Evolutionary conservation across 1,140 invertebrate genomes (phyloP).

Genomic region (Oscheius sp.): DNA sequence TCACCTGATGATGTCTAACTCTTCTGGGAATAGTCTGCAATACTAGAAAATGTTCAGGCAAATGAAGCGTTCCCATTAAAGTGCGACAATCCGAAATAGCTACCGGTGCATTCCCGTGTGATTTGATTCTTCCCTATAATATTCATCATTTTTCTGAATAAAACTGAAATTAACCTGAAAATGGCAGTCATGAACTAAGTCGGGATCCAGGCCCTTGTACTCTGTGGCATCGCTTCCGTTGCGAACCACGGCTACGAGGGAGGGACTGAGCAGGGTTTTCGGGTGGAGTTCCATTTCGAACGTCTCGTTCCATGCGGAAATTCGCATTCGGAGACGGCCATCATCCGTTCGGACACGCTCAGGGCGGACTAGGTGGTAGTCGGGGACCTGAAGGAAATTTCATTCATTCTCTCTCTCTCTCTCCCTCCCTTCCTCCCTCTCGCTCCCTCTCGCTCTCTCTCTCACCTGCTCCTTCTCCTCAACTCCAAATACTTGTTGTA

Average conservation of each 20-base stretch:
- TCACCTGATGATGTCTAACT: conserved; percentile 44
- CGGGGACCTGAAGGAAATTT: conserved; percentile 41
- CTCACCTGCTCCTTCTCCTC: conserved; percentile 43
- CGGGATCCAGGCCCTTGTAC: conserved; percentile 39
- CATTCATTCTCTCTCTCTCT: no score
- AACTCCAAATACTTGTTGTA: conserved; percentile 53
- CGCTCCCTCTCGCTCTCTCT: no score
- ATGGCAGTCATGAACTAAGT: conserved; percentile 45
- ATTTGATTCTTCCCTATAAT: conserved; percentile 42
- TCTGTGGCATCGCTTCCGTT: conserved; percentile 42
- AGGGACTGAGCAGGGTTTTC: conserved; percentile 54
- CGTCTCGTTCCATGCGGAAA: conserved; percentile 51
- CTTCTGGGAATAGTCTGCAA: conserved; percentile 56
- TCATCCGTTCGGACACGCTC: conserved; percentile 24
- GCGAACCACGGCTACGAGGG: conserved; percentile 43
- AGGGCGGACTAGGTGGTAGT: conserved; percentile 48
- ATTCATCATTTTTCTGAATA: background rate
- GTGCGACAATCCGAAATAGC: conserved; percentile 56
- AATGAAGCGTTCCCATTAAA: conserved; percentile 55
- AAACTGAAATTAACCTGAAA: conserved; percentile 34
- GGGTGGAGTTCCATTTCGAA: conserved; percentile 50
- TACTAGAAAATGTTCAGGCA: conserved; percentile 56
- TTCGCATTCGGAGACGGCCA: conserved; percentile 38
- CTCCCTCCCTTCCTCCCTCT: no score
- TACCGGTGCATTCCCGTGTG: conserved; percentile 47